Evolutionary conservation across 2,797 vertebrate species (phyloP), one percentile per base, ranked within the genome.

Genomic region (Menidia menidia): DNA sequence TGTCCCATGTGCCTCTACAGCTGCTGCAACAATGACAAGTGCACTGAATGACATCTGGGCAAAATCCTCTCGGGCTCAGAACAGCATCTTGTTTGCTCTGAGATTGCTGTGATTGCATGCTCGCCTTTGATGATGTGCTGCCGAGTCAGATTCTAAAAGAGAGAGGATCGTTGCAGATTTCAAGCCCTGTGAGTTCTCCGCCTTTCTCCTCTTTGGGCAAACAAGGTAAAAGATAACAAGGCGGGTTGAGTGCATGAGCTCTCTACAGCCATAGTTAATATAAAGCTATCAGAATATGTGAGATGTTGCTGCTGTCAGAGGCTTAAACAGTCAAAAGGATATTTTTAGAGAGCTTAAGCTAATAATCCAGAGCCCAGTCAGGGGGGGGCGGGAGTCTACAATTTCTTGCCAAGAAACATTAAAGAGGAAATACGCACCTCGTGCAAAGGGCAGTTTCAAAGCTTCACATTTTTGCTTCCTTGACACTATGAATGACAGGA

Each of bases 291-390:
- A 90, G 85, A 91, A 91, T 88, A 89, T 88, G 88, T 76, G 89
- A 93, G 91, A 91, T 87, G 90, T 88, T 86, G 83, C 86, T 88
- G 86, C 85, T 86, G 92, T 92, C 89, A 91, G 81, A 88, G 90
- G 89, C 91, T 92, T 91, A 88, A 88, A 91, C 88, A 89, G 89
- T 88, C 92, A 91, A 86, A 91, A 78, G 88, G 91, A 90, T 93
- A 94, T 93, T 93, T 94, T 93, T 92, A 92, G 91, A 90, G 85
- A 85, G 88, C 91, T 93, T 93, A 93, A 90, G 90, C 90, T 93
- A 93, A 94, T 93, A 93, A 94, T 92, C 92, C 89, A 83, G 76
- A 90, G 86, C 86, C 82, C 83, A 86, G 87, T 87, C 56, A 60
- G 45, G 51, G 32, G n/a, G 62, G 75, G 64, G 68, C 4, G 62